Evolutionary conservation across 2,113 vertebrate species (phyloP).

Genomic region (Laticauda colubrina): DNA sequence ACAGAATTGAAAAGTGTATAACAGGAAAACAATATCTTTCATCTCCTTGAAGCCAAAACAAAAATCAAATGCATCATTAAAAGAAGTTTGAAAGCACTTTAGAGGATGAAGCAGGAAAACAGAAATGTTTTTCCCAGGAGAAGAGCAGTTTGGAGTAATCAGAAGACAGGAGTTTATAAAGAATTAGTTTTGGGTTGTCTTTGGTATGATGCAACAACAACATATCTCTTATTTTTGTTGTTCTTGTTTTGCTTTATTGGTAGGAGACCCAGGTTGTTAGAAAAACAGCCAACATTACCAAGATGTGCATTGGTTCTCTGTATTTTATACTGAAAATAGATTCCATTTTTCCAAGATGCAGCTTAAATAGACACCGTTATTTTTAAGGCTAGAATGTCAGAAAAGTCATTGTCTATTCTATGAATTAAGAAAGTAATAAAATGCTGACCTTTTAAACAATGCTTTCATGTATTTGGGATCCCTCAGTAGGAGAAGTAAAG

Average conservation of each 20-base stretch:
- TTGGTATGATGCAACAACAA: not conserved
- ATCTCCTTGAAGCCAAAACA: not conserved
- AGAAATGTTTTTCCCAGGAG: not conserved
- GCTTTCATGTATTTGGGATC: conserved; percentile 41
- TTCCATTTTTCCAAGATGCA: conserved; percentile 45
- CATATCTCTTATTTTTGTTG: not conserved
- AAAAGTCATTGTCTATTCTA: conserved; percentile 46
- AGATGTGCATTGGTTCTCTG: conserved; percentile 6
- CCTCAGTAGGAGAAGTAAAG: conserved; percentile 43
- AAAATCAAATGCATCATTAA: not conserved
- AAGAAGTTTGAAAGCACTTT: not conserved
- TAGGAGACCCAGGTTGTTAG: not conserved
- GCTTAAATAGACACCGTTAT: conserved; percentile 54
- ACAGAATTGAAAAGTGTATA: not conserved
- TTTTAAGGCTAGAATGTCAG: conserved; percentile 39
- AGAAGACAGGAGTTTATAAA: not conserved
- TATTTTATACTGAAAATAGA: conserved; percentile 35
- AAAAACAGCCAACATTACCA: conserved; percentile 21
- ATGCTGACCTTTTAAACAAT: conserved; percentile 54
- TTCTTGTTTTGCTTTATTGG: not conserved
- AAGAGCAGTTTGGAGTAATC: not conserved
- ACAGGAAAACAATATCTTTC: not conserved
- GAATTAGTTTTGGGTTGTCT: not conserved
- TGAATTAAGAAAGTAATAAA: conserved; percentile 43
- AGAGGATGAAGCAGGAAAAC: not conserved